Percentiles rank a stretch among this genome's conserved stretches.
phyloP scores from a whole-genome alignment of 2,888 invertebrate genomes.

The Ferdinandea cuprea region DNA sequence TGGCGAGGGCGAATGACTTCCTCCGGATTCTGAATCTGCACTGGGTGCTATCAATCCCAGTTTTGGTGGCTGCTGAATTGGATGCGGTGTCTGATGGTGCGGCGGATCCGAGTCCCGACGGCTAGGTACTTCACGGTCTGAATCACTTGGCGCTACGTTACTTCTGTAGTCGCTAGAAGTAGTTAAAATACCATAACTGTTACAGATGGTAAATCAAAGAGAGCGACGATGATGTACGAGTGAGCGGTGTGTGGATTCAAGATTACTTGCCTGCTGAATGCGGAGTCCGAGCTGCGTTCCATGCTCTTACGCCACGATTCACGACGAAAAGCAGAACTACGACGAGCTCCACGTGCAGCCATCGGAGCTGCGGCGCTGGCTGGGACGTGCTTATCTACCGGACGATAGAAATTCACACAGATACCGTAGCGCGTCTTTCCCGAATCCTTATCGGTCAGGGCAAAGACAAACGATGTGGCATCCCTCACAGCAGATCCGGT shows the following conservation, averaged over 20 bases:
- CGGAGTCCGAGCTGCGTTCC: slow-evolving; percentile 96
- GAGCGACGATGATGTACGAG: not conserved
- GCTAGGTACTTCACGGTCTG: slow-evolving; percentile 92
- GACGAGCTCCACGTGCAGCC: slow-evolving; percentile 80
- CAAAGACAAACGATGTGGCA: slow-evolving; percentile 98
- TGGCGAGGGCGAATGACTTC: slow-evolving; percentile 93
- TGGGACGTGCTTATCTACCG: slow-evolving; percentile 88
- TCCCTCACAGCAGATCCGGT: slow-evolving; percentile 90
- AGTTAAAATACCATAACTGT: slow-evolving; percentile 83
- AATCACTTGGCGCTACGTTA: slow-evolving; percentile 94
- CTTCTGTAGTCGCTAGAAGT: slow-evolving; percentile 94
- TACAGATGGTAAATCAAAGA: slow-evolving; percentile 77
- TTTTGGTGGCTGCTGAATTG: slow-evolving; percentile 84
- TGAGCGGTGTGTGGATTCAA: not conserved
- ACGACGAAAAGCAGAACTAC: slow-evolving; percentile 87
- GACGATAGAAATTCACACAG: slow-evolving; percentile 98
- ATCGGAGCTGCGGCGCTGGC: slow-evolving; percentile 69
- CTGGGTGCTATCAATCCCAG: slow-evolving; percentile 87
- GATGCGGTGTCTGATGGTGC: slow-evolving; percentile 78
- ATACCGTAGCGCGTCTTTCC: slow-evolving; percentile 97
- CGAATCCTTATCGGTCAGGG: slow-evolving; percentile 99
- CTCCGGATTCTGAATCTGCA: slow-evolving; percentile 93
- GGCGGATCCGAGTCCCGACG: slow-evolving; percentile 87
- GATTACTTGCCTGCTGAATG: slow-evolving; percentile 92
- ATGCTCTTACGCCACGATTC: slow-evolving; percentile 96